Conservation (phyloP, 1,140 invertebrate genomes). For the Phocides pigmalion region DNA sequence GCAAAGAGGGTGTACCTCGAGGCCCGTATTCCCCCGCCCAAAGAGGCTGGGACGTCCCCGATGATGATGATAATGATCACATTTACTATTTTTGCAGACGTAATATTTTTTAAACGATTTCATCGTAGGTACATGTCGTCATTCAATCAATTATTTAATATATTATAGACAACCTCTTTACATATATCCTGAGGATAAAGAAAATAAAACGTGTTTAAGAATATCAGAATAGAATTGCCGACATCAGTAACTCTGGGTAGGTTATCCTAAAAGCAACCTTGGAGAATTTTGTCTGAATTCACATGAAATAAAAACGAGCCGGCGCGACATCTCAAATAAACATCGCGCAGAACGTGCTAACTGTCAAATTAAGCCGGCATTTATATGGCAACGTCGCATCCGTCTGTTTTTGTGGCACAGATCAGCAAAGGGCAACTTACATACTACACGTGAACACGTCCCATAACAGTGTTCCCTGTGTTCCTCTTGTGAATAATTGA, state of each 20-base stretch:
- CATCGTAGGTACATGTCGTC: too few species aligned
- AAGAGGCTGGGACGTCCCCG: too few species aligned
- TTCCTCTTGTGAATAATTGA: constrained; percentile 64
- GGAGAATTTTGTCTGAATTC: constrained; percentile 1
- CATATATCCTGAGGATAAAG: too few species aligned
- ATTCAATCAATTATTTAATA: too few species aligned
- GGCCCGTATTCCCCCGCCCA: too few species aligned
- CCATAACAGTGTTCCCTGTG: constrained; percentile 45
- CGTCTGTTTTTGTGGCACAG: constrained; percentile 36
- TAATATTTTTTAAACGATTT: too few species aligned
- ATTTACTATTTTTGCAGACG: too few species aligned
- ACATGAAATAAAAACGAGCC: not conserved
- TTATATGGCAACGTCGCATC: constrained; percentile 28
- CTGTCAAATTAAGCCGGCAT: constrained; percentile 13
- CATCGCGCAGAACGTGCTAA: constrained; percentile 18
- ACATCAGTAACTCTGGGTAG: not conserved
- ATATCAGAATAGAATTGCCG: not conserved
- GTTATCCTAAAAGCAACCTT: not conserved
- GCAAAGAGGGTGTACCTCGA: too few species aligned
- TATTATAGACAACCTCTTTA: too few species aligned
- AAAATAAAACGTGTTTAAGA: too few species aligned
- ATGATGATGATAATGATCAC: too few species aligned
- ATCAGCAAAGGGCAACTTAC: constrained; percentile 32
- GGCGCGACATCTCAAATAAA: constrained; percentile 8
- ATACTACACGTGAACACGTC: constrained; percentile 36